Percentiles rank a stretch among this genome's conserved stretches.
Evolutionary conservation across 1,140 invertebrate species (phyloP).

Genomic region (Microplitis mediator): DNA sequence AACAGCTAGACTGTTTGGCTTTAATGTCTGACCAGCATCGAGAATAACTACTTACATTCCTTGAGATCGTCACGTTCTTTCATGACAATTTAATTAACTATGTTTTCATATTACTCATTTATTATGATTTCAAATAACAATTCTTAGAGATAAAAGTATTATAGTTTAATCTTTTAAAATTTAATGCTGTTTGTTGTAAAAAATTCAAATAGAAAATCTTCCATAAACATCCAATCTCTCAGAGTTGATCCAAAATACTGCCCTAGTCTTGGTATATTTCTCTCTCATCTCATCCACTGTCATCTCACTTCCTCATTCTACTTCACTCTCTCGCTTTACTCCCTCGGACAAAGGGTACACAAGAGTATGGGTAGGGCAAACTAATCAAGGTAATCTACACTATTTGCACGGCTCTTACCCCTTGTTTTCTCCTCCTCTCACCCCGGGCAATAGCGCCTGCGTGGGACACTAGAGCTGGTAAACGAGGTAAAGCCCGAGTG

Average conservation of each 20-base stretch:
- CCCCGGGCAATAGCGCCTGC: slow-evolving; percentile 14
- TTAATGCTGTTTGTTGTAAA: background rate
- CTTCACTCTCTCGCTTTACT: slow-evolving; percentile 10
- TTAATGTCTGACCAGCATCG: slow-evolving; percentile 21
- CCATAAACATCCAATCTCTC: slow-evolving; percentile 34
- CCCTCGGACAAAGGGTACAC: slow-evolving; percentile 33
- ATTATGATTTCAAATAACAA: too few species aligned
- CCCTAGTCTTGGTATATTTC: slow-evolving; percentile 5
- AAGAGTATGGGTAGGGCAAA: slow-evolving; percentile 36
- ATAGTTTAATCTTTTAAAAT: too few species aligned
- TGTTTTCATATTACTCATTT: too few species aligned
- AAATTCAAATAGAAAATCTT: slow-evolving; percentile 20
- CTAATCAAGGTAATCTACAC: slow-evolving; percentile 42
- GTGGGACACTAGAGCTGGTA: background rate
- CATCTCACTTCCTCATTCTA: background rate
- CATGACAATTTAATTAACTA: too few species aligned
- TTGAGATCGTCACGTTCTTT: too few species aligned
- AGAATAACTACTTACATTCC: slow-evolving; percentile 12
- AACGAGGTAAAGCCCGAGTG: slow-evolving; percentile 32
- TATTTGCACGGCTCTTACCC: slow-evolving; percentile 36
- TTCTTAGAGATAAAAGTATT: too few species aligned
- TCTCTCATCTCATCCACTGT: background rate
- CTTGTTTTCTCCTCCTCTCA: slow-evolving; percentile 6
- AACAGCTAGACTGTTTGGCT: background rate
- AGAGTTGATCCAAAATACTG: slow-evolving; percentile 27